A percentile compares a stretch with the other conserved stretches of the same genome.
Conservation (phyloP, 2,797 vertebrate species). For the Sebastes hubbsi region DNA sequence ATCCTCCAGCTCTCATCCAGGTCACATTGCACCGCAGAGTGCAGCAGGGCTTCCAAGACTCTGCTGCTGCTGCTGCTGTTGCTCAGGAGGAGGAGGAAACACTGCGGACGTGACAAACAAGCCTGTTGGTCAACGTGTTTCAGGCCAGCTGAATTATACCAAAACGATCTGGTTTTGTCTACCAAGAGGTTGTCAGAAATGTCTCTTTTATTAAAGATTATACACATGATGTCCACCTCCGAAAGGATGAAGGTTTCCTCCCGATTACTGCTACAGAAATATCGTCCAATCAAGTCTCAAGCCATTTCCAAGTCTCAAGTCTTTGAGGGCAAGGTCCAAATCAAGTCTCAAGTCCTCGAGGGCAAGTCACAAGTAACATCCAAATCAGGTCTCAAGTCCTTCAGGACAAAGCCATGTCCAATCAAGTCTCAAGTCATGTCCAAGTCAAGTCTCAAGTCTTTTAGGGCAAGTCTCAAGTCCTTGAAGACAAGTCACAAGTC, state of each 20-base stretch:
- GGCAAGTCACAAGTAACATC: too few relatives aligned
- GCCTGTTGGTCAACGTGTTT: background rate
- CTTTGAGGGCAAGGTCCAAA: too few relatives aligned
- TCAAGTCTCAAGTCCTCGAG: too few relatives aligned
- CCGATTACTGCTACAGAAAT: background rate
- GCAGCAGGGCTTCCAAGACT: conserved; percentile 32
- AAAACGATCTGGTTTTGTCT: too few relatives aligned
- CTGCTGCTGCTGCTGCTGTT: conserved; percentile 17
- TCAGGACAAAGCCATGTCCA: too few relatives aligned
- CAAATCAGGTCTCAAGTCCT: too few relatives aligned
- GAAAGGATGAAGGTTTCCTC: background rate
- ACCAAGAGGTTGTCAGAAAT: background rate
- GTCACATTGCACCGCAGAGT: conserved; percentile 56
- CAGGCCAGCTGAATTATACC: background rate
- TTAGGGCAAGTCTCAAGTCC: too few relatives aligned
- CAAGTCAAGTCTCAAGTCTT: too few relatives aligned
- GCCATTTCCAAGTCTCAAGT: too few relatives aligned
- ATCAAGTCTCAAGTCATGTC: too few relatives aligned
- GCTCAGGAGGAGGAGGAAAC: conserved; percentile 28
- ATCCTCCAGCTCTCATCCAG: conserved; percentile 63
- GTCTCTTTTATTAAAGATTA: background rate
- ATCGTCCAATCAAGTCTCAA: background rate
- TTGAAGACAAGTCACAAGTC: too few relatives aligned
- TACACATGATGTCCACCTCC: background rate
- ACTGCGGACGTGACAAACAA: background rate